Conservation (phyloP, 2,113 vertebrate species). For the Camelus bactrianus region DNA sequence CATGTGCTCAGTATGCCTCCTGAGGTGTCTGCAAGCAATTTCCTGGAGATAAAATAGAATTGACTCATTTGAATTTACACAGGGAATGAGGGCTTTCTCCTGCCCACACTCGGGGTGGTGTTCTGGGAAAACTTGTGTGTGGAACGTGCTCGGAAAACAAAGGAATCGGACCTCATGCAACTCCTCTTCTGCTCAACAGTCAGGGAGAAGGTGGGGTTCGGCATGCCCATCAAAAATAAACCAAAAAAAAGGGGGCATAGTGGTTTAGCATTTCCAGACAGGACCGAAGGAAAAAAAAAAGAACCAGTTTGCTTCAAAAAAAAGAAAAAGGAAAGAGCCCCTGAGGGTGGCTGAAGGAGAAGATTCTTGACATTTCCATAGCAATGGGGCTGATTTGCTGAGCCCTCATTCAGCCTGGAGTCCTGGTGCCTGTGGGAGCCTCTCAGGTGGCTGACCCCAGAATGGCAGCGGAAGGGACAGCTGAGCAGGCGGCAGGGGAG, state of each 20-base stretch:
- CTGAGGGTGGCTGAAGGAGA: accelerated
- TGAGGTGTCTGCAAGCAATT: not conserved
- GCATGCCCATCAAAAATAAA: not conserved
- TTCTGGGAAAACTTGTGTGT: not conserved
- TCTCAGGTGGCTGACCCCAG: slow-evolving; percentile 85
- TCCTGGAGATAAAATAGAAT: not conserved
- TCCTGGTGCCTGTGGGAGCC: slow-evolving; percentile 86
- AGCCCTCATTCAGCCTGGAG: not conserved
- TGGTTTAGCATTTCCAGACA: not conserved
- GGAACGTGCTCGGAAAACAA: not conserved
- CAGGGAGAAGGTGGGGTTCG: not conserved
- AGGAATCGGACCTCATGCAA: not conserved
- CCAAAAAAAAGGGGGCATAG: not conserved
- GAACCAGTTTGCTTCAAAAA: not conserved
- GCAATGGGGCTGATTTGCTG: not conserved
- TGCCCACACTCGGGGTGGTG: not conserved
- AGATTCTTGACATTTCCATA: accelerated
- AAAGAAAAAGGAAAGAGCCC: not conserved
- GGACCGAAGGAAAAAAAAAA: not conserved
- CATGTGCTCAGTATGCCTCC: not conserved
- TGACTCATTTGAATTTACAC: not conserved
- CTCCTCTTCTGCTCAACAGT: not conserved
- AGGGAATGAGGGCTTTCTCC: not conserved
- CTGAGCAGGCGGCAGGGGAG: not conserved
- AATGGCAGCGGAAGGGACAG: not conserved